Base-by-base conservation (phyloP, 2,113 vertebrate species). In the Hassar affinis region DNA sequence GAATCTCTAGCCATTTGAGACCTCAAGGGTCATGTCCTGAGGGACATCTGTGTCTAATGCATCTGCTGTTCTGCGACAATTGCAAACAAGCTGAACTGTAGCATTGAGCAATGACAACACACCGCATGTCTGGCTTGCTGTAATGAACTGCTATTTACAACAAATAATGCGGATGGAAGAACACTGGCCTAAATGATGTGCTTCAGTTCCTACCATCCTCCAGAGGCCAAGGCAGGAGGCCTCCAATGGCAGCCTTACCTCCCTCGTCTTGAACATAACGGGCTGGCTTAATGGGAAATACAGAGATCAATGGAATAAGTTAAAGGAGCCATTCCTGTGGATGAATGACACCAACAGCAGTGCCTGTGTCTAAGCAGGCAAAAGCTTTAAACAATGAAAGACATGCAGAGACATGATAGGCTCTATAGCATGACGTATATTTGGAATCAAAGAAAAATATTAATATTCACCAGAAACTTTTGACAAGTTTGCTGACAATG, bases 111-210 rank as follows among this genome's bases (percentile, higher is more conserved):
- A 93, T 93, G 93, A 95, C 85, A 89, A 91, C 90, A 90, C 78
- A 2, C 89, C 4, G 71, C 93, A 91, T 81, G 93, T 91, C 93
- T 95, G 95, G 94, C 92, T 94, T 87, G 91, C 94, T 90, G 94
- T 95, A 95, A 96, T 96, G 94, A 94, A 94, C 92, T 93, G 93
- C 94, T 96, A 93, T 95, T 96, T 95, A 94, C 93, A 94, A 92
- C 95, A 96, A 94, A 96, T 95, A 95, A 95, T 93, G 93, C 93
- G 92, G 93, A 94, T 93, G 93, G 91, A 91, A 91, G 92, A 95
- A 95, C 94, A 95, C 85, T 92, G 92, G 90, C 92, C 91, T 93
- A 95, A 95, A 96, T 94, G 93, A 96, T 95, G 92, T 90, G 93
- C 93, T 92, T 87, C 92, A 94, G 93, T 93, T 93, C 91, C 91